phyloP scores from a whole-genome alignment of 1,140 invertebrate genomes.

The Ceratitis capitata region DNA sequence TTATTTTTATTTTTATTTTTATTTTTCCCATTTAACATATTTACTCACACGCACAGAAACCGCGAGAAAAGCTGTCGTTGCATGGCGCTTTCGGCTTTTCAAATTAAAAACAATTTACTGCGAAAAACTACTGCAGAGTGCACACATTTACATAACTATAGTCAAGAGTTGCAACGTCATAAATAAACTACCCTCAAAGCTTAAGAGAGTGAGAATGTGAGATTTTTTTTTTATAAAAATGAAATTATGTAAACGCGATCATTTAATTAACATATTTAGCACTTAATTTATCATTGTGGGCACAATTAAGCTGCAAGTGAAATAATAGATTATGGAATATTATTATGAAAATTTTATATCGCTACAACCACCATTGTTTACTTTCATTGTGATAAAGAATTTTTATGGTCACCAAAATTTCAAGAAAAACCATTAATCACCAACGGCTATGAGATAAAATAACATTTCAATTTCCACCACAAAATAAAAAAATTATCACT shows the following conservation, averaged over 20 bases:
- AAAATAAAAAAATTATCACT: not conserved
- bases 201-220: not conserved
- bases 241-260: not conserved
- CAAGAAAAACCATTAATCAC: conserved; percentile 15
- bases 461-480: conserved; percentile 19
- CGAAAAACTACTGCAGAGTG: not conserved
- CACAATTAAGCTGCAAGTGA: not conserved
- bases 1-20: not conserved
- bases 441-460: not conserved
- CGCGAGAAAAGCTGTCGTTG: not conserved
- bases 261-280: conserved; percentile 40
- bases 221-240: not conserved
- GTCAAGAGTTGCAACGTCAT: not conserved
- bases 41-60: not conserved
- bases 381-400: not conserved
- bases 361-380: not conserved
- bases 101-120: not conserved
- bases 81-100: too few species aligned
- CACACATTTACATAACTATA: not conserved
- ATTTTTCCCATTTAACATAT: not conserved
- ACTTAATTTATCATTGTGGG: conserved; percentile 35
- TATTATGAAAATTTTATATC: too few species aligned
- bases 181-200: not conserved
- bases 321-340: too few species aligned
- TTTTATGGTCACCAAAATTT: not conserved